Percentiles rank a stretch among this genome's conserved stretches.
Evolutionary conservation across 2,113 vertebrate species (phyloP).

Genomic region (Orthonyx spaldingii): DNA sequence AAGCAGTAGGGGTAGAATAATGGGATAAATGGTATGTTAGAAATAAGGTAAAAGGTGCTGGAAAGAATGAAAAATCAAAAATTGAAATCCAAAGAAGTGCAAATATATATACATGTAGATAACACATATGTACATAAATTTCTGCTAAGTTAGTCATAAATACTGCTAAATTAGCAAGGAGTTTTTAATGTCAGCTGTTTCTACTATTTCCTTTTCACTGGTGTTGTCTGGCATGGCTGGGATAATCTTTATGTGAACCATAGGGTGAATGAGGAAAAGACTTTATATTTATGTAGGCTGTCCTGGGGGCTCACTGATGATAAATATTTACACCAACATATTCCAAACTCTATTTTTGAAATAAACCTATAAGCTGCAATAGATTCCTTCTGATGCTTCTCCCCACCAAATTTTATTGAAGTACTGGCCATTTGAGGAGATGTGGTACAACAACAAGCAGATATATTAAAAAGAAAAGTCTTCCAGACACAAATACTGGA

Average conservation of each 20-base stretch:
- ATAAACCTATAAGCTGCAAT: neutral
- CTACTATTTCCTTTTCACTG: neutral
- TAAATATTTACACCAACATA: neutral
- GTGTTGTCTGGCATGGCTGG: neutral
- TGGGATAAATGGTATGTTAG: fast-evolving
- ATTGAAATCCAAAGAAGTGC: neutral
- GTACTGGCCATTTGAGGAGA: neutral
- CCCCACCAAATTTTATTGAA: neutral
- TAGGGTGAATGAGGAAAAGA: neutral
- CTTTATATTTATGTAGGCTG: neutral
- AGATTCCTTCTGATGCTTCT: neutral
- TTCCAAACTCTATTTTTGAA: neutral
- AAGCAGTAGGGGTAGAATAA: neutral
- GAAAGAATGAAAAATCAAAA: neutral
- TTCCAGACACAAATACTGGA: neutral
- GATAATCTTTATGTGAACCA: neutral
- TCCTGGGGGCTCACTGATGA: neutral
- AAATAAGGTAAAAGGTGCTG: neutral
- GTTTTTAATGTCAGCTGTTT: neutral
- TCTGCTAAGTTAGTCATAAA: neutral
- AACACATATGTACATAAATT: neutral
- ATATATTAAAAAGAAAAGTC: neutral
- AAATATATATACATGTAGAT: neutral
- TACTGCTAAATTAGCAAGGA: neutral
- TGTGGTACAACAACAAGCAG: neutral